These are phyloP conservation scores for Lobophora halterata DNA, from an alignment of 2,888 invertebrate species.

Conservation along the genomic window DNA sequence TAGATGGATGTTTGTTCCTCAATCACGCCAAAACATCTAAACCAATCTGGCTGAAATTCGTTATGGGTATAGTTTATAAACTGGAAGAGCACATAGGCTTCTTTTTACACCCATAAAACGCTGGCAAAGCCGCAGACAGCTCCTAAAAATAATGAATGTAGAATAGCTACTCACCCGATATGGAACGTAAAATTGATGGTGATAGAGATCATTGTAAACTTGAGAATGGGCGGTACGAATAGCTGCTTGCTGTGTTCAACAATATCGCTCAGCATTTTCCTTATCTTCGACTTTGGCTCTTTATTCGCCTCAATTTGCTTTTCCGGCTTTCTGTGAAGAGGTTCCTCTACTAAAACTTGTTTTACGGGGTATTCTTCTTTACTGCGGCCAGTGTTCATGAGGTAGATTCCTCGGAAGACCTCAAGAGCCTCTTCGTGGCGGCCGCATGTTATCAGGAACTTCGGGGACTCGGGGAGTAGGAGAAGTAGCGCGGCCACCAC, in stretches of 20 bases:
- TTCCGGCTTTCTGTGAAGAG: constrained; percentile 68
- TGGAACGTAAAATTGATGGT: constrained; percentile 96
- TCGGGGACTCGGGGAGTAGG: constrained; percentile 94
- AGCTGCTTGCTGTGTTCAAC: constrained; percentile 90
- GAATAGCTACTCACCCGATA: constrained; percentile 85
- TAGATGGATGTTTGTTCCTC: too few species aligned
- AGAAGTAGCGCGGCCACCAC: constrained; percentile 91
- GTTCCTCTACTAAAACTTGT: constrained; percentile 83
- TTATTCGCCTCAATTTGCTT: constrained; percentile 81
- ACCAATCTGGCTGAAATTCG: too few species aligned
- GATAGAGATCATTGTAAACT: constrained; percentile 91
- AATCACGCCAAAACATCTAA: too few species aligned
- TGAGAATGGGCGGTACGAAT: constrained; percentile 89
- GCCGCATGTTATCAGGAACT: constrained; percentile 90
- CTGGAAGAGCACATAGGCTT: too few species aligned
- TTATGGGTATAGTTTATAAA: too few species aligned
- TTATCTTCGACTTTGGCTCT: constrained; percentile 84
- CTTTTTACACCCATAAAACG: too few species aligned
- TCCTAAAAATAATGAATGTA: too few species aligned
- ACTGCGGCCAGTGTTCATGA: constrained; percentile 88
- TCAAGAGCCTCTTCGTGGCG: constrained; percentile 89
- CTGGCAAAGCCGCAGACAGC: too few species aligned
- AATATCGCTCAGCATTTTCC: constrained; percentile 88
- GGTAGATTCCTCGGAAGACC: constrained; percentile 90
- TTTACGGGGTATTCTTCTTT: constrained; percentile 89